A percentile compares a stretch with the other conserved stretches of the same genome.
Conservation (phyloP, 2,888 invertebrate species). For the Nomada ruficornis region DNA sequence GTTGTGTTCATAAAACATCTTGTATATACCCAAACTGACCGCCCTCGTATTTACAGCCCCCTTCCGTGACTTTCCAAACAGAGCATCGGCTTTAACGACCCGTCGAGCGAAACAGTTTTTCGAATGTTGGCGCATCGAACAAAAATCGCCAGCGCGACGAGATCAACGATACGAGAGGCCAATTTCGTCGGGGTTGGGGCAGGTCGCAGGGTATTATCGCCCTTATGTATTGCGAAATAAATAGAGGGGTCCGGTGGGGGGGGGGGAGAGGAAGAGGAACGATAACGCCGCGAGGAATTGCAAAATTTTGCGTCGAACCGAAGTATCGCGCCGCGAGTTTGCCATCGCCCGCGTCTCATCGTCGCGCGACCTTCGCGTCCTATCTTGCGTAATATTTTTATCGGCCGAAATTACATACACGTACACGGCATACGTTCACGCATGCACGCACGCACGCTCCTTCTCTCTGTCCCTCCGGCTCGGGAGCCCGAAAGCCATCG, state of each 20-base stretch:
- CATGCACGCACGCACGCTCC: slow-evolving; percentile 3
- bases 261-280: not conserved
- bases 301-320: slow-evolving; percentile 56
- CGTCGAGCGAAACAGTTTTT: too few relatives aligned
- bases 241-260: not conserved
- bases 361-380: slow-evolving; percentile 79
- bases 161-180: slow-evolving; percentile 53
- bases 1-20: not conserved
- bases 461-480: not conserved
- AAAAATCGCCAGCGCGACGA: not conserved
- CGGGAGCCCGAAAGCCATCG: not conserved
- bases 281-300: slow-evolving; percentile 59
- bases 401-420: slow-evolving; percentile 79
- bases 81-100: too few relatives aligned
- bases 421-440: slow-evolving; percentile 42
- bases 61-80: fast-evolving
- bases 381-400: slow-evolving; percentile 83
- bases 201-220: slow-evolving; percentile 76
- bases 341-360: slow-evolving; percentile 51
- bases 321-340: slow-evolving; percentile 45
- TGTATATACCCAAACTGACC: not conserved
- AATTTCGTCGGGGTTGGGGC: slow-evolving; percentile 80
- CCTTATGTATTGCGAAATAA: slow-evolving; percentile 1
- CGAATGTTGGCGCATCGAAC: not conserved
- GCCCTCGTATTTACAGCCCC: not conserved